Evolutionary conservation across 2,888 invertebrate species (phyloP).

Genomic region (Drosophila affinis): DNA sequence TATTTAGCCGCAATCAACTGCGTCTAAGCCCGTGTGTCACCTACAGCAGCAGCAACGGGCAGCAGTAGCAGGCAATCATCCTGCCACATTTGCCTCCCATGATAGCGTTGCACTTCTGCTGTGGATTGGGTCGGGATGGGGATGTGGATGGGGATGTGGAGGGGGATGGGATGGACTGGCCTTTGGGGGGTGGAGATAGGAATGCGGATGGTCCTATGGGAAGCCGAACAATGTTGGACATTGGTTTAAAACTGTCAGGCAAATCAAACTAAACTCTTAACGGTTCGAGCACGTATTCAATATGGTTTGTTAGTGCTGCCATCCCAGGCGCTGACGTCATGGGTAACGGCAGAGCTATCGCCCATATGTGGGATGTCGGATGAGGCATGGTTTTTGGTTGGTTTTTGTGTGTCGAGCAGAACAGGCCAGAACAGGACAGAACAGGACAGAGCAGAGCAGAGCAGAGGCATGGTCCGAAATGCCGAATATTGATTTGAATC

Average conservation of each 20-base stretch:
- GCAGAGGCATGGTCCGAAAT: constrained; percentile 60
- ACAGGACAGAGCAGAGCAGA: neutral
- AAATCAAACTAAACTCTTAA: constrained; percentile 70
- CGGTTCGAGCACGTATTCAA: constrained; percentile 75
- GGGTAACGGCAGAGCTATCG: constrained; percentile 28
- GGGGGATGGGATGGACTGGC: neutral
- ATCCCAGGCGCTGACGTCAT: constrained; percentile 35
- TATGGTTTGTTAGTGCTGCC: constrained; percentile 74
- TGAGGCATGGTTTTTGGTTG: constrained; percentile 29
- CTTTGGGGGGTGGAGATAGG: neutral
- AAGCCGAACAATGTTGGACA: constrained; percentile 18
- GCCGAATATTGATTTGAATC: constrained; percentile 84
- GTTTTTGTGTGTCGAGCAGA: constrained; percentile 30
- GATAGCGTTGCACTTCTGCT: constrained; percentile 37
- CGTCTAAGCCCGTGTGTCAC: constrained; percentile 15
- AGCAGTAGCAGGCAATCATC: constrained; percentile 43
- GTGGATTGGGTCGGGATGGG: no score
- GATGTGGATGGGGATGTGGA: neutral
- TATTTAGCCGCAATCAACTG: constrained; percentile 30
- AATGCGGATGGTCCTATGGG: neutral
- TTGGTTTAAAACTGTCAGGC: constrained; percentile 64
- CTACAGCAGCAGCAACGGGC: constrained; percentile 1
- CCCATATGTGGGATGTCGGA: constrained; percentile 3
- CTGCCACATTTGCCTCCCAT: constrained; percentile 56
- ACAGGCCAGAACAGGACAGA: neutral